Evolutionary conservation across 2,888 invertebrate genomes (phyloP), one percentile per base, ranked within the genome.

Genomic region (Listrodromus nycthemerus): DNA sequence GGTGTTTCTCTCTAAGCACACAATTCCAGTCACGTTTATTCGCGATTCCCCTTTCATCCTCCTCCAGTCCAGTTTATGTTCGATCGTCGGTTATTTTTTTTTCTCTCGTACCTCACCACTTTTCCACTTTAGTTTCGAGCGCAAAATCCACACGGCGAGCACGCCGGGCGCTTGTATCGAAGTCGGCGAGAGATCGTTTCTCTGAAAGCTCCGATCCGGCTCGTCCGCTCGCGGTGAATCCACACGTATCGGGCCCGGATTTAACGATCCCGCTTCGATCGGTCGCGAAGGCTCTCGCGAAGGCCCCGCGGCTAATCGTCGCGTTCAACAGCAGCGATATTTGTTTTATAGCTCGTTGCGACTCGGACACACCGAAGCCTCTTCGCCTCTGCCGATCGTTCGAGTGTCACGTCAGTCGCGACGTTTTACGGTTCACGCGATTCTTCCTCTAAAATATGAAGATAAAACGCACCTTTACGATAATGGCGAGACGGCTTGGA

Each of bases 221-320:
- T 50, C 19, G 19, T 65, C 65, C 37, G 24, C 71, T 24, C 48
- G 73, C 73, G 6, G 76, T 37, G 63, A 80, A 73, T 63, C 67
- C 71, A 19, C 66, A 45, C 52, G 66, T 65, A 65, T 75, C 66
- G 37, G 55, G 33, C 16, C n/a, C 73, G 73, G 65, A 77, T 83
- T 83, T 83, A 69, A 83, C 83, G 80, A 83, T 80, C 76, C 13
- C 61, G 71, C 50, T n/a, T 77, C 71, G 61, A 63, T 16, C 61
- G 61, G 30, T 41, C 50, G 37, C 48, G 24, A 45, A 55, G 63
- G 41, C 61, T 70, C 52, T 48, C 77, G 61, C 33, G 74, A 74
- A 48, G 63, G 21, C 24, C 73, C 71, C 52, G 45, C 41, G 8
- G 63, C 69, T 83, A 80, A 83, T 83, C 83, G 71, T 33, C 76